Conservation (phyloP, 2,113 vertebrate genomes). For the Equus przewalskii region DNA sequence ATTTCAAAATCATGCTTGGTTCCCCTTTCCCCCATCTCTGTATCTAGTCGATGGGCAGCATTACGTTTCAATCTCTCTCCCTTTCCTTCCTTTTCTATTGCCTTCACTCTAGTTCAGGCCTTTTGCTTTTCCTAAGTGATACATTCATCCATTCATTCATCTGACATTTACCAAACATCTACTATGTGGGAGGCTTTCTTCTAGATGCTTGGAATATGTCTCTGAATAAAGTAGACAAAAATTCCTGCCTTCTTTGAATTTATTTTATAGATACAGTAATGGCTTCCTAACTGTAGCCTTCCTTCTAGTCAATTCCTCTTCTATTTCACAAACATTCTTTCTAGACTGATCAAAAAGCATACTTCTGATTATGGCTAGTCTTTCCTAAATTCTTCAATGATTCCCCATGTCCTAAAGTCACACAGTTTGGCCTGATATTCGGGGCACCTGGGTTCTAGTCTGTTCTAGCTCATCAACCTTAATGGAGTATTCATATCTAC, state of each 20-base stretch:
- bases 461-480: background rate
- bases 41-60: background rate
- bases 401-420: background rate
- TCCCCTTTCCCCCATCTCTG: background rate
- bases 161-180: background rate
- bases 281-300: background rate
- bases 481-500: background rate
- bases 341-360: background rate
- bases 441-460: background rate
- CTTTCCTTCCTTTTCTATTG: background rate
- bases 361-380: background rate
- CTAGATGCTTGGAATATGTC: background rate
- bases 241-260: background rate
- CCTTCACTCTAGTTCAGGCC: background rate
- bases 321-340: background rate
- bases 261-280: background rate
- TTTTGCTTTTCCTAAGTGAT: background rate
- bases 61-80: background rate
- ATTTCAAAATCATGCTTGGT: background rate
- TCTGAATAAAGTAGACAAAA: constrained; percentile 22
- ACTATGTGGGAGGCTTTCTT: background rate
- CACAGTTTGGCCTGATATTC: background rate
- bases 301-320: background rate
- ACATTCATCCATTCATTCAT: background rate
- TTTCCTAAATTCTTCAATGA: constrained; percentile 13